Percentiles rank a stretch among this genome's conserved stretches.
phyloP scores from a whole-genome alignment of 2,888 invertebrate genomes.

The Hydropsyche betteni region DNA sequence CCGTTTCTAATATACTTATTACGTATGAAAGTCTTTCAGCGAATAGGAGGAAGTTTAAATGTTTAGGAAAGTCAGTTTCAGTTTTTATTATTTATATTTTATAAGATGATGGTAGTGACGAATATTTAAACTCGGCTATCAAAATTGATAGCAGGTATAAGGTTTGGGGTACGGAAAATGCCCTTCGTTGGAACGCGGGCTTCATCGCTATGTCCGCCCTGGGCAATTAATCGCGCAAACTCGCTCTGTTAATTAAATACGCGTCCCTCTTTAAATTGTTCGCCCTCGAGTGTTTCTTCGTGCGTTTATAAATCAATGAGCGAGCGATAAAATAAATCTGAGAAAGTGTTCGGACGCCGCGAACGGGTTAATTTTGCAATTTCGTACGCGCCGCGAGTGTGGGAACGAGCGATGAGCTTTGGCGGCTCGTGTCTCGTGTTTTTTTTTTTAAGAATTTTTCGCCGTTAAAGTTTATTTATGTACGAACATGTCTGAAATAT shows the following conservation, averaged over 20 bases:
- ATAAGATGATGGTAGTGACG: no score
- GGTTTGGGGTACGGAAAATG: no score
- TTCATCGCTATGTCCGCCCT: background rate
- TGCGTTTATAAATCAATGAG: slow-evolving; percentile 47
- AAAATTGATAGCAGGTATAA: no score
- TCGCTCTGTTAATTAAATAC: slow-evolving; percentile 48
- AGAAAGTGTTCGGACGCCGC: slow-evolving; percentile 34
- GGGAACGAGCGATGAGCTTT: background rate
- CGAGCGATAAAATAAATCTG: slow-evolving; percentile 39
- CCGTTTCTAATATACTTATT: no score
- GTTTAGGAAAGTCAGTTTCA: no score
- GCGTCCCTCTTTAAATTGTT: slow-evolving; percentile 46
- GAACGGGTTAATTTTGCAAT: slow-evolving; percentile 29
- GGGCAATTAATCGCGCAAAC: slow-evolving; percentile 44
- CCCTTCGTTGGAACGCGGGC: background rate
- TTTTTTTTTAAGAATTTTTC: background rate
- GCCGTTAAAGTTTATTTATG: background rate
- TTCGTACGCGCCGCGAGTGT: slow-evolving; percentile 17
- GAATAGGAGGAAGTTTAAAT: no score
- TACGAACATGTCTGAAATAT: background rate
- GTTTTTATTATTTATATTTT: no score
- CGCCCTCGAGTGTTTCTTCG: slow-evolving; percentile 15
- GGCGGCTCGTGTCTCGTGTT: background rate
- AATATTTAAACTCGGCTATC: no score
- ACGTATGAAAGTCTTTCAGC: no score